These are phyloP conservation scores for Acleris cristana DNA, from an alignment of 2,888 invertebrate genomes.

Conservation along the genomic window DNA sequence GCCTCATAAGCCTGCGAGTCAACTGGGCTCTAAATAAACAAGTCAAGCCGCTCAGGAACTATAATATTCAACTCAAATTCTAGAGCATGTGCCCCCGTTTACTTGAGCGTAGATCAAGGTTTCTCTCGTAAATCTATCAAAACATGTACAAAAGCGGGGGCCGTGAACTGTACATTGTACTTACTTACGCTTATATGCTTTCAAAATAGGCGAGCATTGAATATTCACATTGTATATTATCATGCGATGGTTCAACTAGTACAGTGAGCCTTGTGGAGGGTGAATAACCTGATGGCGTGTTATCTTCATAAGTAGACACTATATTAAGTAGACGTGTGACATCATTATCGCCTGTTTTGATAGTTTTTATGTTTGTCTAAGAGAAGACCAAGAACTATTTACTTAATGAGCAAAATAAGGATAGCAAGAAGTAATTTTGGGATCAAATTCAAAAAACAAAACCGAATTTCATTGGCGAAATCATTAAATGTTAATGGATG, in stretches of 20 bases:
- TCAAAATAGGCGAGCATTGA: constrained; percentile 63
- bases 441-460: too few relatives aligned
- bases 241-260: constrained; percentile 63
- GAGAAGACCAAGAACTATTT: too few relatives aligned
- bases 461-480: too few relatives aligned
- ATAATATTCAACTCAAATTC: constrained; percentile 38
- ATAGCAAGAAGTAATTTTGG: too few relatives aligned
- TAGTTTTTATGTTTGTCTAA: too few relatives aligned
- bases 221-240: constrained; percentile 63
- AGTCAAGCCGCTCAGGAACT: not conserved
- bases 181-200: constrained; percentile 48
- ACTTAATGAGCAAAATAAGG: too few relatives aligned
- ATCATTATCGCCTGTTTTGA: constrained; percentile 60
- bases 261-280: constrained; percentile 59
- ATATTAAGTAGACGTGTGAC: constrained; percentile 72
- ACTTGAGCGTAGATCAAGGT: constrained; percentile 51
- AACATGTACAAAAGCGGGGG: constrained; percentile 53
- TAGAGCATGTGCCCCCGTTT: constrained; percentile 53
- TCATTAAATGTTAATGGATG: constrained; percentile 49
- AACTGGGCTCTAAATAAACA: not conserved
- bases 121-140: constrained; percentile 60
- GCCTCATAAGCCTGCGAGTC: not conserved
- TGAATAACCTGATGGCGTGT: constrained; percentile 68
- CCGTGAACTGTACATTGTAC: constrained; percentile 61
- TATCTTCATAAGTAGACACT: constrained; percentile 71